Evolutionary conservation across 1,140 invertebrate genomes (phyloP).

Genomic region (Drosophila varians): DNA sequence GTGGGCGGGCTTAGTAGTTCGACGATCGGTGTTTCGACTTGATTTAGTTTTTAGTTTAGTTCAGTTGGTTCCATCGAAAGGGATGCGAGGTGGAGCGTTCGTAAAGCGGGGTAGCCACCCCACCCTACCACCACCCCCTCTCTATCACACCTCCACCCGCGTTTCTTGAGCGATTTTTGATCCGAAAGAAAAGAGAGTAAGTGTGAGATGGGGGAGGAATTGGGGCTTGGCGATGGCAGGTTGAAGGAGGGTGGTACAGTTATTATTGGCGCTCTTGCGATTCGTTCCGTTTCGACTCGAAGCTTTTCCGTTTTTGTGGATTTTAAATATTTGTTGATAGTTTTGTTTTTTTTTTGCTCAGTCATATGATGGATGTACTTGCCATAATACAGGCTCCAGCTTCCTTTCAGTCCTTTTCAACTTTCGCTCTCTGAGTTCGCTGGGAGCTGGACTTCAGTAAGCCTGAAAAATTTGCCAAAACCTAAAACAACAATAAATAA

Average conservation of each 20-base stretch:
- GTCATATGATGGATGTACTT: slow-evolving; percentile 57
- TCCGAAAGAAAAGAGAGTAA: slow-evolving; percentile 57
- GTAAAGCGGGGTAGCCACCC: not conserved
- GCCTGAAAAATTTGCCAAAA: slow-evolving; percentile 12
- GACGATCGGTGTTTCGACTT: slow-evolving; percentile 60
- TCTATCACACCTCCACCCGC: slow-evolving; percentile 31
- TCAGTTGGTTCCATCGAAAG: slow-evolving; percentile 20
- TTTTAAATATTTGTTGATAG: slow-evolving; percentile 11
- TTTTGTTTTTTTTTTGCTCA: too few relatives aligned
- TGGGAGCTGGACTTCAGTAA: not conserved
- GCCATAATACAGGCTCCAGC: slow-evolving; percentile 15
- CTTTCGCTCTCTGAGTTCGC: not conserved
- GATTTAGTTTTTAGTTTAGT: slow-evolving; percentile 42
- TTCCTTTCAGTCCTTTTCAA: not conserved
- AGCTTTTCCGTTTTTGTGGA: slow-evolving; percentile 27
- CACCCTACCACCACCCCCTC: not conserved
- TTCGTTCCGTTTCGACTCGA: slow-evolving; percentile 10
- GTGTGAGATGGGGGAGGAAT: too few relatives aligned
- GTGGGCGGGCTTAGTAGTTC: slow-evolving; percentile 64
- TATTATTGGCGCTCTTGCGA: not conserved
- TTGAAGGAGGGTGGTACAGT: slow-evolving; percentile 53
- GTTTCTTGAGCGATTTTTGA: slow-evolving; percentile 58
- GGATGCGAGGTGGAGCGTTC: slow-evolving; percentile 16
- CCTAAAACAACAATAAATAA: not conserved
- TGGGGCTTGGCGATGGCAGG: slow-evolving; percentile 18